These are phyloP conservation scores for Gonioctena quinquepunctata DNA, from an alignment of 1,140 invertebrate genomes.

Conservation along the genomic window DNA sequence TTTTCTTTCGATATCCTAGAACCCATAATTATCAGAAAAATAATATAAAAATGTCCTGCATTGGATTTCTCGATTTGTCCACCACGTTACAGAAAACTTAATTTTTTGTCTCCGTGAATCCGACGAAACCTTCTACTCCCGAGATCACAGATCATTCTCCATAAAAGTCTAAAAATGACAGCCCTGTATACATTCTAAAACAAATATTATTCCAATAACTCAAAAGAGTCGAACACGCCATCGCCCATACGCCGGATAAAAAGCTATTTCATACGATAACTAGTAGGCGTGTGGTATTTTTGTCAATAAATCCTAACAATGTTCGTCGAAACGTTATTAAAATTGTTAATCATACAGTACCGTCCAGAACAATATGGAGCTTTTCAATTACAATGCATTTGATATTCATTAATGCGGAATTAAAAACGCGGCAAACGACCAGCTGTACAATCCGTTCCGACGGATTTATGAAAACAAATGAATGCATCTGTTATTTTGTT, in stretches of 20 bases:
- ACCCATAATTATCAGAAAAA: too few relatives aligned
- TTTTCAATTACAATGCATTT: constrained; percentile 7
- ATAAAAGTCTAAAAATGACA: too few relatives aligned
- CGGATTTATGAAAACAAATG: constrained; percentile 31
- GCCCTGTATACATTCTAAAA: too few relatives aligned
- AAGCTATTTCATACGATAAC: neutral
- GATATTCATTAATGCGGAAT: constrained; percentile 13
- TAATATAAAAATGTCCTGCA: too few relatives aligned
- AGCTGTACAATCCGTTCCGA: constrained; percentile 1
- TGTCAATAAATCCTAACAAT: neutral
- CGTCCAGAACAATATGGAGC: neutral
- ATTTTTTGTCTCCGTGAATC: too few relatives aligned
- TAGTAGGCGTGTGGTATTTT: neutral
- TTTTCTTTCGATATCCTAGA: too few relatives aligned
- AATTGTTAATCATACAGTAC: neutral
- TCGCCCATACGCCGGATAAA: neutral
- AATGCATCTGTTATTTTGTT: constrained; percentile 22
- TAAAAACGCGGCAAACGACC: constrained; percentile 4
- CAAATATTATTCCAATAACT: neutral
- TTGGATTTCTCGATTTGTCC: too few relatives aligned
- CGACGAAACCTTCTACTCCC: too few relatives aligned
- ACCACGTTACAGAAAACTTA: too few relatives aligned
- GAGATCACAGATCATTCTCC: too few relatives aligned
- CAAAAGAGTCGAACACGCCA: neutral
- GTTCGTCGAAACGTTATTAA: neutral